These are phyloP conservation scores for Drosophila anceps DNA, from an alignment of 2,888 invertebrate genomes.

Conservation along the genomic window DNA sequence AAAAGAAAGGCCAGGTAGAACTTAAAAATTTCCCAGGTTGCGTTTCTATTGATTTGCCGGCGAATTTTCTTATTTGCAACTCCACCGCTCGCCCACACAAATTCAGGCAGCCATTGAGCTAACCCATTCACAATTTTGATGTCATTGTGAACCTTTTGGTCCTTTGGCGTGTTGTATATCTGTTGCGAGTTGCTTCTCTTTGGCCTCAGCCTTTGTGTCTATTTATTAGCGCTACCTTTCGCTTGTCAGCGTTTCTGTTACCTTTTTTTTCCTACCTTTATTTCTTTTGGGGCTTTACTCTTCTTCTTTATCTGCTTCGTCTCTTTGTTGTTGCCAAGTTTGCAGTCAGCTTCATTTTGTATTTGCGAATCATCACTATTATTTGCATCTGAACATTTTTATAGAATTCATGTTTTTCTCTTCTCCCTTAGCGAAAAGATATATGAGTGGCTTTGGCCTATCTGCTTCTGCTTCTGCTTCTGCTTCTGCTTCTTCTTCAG, in stretches of 20 bases:
- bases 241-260: constrained; percentile 59
- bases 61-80: constrained; percentile 33
- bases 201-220: constrained; percentile 70
- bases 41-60: constrained; percentile 54
- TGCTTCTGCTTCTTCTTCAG: background rate
- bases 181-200: constrained; percentile 49
- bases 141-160: constrained; percentile 44
- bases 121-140: constrained; percentile 50
- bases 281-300: background rate
- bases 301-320: background rate
- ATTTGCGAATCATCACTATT: constrained; percentile 82
- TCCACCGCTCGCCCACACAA: background rate
- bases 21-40: constrained; percentile 8
- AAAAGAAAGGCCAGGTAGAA: constrained; percentile 44
- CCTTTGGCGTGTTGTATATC: constrained; percentile 45
- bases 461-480: background rate
- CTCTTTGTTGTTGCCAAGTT: constrained; percentile 29
- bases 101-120: background rate
- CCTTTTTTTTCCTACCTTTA: constrained; percentile 29
- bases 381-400: constrained; percentile 66
- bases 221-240: constrained; percentile 75
- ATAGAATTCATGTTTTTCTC: constrained; percentile 32
- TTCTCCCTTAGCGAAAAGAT: constrained; percentile 24
- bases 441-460: constrained; percentile 50
- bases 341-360: constrained; percentile 58